Conservation (phyloP, 2,797 vertebrate genomes). For the Poliocrania exsul region DNA sequence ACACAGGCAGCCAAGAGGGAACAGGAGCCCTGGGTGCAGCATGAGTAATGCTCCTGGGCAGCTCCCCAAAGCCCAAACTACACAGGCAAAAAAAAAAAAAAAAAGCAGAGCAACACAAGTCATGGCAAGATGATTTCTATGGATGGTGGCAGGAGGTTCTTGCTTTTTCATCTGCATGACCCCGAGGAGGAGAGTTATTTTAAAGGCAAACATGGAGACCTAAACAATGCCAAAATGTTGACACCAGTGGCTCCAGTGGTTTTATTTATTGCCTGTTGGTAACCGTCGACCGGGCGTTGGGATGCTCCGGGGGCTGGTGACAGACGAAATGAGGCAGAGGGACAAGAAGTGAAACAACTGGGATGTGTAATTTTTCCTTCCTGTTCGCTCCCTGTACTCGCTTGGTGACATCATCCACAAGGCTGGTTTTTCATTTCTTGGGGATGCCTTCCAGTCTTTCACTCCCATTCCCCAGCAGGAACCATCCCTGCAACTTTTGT, state of each 20-base stretch:
- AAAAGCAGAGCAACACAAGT: not conserved
- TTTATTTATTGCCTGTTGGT: slow-evolving; percentile 78
- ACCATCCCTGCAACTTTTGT: rapidly evolving
- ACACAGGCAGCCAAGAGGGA: not conserved
- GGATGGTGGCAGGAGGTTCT: slow-evolving; percentile 8
- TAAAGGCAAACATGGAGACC: slow-evolving; percentile 61
- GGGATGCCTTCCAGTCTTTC: not conserved
- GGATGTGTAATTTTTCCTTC: slow-evolving; percentile 34
- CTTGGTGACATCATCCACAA: not conserved
- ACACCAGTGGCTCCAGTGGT: slow-evolving; percentile 75
- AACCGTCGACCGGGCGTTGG: not conserved
- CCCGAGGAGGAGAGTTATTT: slow-evolving; percentile 49
- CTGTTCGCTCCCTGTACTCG: not conserved
- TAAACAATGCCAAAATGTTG: slow-evolving; percentile 73
- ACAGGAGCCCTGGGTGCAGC: not conserved
- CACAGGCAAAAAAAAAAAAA: not conserved
- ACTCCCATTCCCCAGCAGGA: not conserved
- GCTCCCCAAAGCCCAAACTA: not conserved
- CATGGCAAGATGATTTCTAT: not conserved
- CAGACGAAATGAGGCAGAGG: slow-evolving; percentile 31
- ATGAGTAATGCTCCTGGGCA: rapidly evolving
- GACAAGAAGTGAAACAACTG: slow-evolving; percentile 41
- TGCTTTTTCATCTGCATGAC: not conserved
- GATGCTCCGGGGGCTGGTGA: slow-evolving; percentile 45
- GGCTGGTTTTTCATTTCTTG: not conserved